phyloP scores from a whole-genome alignment of 2,797 vertebrate species.

The Micromesistius poutassou region DNA sequence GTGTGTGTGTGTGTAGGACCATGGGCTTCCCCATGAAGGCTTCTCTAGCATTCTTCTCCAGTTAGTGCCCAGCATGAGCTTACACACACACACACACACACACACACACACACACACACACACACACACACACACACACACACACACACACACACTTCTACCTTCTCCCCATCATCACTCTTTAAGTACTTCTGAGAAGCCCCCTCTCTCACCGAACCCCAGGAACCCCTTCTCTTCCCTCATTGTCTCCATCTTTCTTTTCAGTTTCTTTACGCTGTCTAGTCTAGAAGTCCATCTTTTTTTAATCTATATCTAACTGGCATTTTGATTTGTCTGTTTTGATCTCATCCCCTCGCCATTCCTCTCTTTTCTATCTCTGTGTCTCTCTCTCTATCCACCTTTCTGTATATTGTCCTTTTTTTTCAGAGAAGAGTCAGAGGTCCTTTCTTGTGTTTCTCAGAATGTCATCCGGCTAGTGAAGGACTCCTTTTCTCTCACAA shows the following conservation, averaged over 20 bases:
- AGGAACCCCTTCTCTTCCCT: constrained; percentile 17
- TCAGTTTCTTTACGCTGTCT: background rate
- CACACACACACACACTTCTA: constrained; percentile 28
- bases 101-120: constrained; percentile 26
- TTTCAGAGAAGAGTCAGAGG: background rate
- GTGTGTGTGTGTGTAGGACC: constrained; percentile 29
- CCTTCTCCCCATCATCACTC: constrained; percentile 22
- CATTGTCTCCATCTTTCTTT: background rate
- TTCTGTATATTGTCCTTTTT: constrained; percentile 12
- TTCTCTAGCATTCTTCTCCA: constrained; percentile 64
- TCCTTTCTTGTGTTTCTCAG: background rate
- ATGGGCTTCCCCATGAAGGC: constrained; percentile 35
- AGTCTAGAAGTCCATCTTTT: background rate
- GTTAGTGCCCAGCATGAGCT: constrained; percentile 62
- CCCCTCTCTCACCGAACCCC: constrained; percentile 38
- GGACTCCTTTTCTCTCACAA: background rate
- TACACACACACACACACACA: constrained; percentile 29
- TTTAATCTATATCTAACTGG: background rate
- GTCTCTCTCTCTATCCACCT: constrained; percentile 1
- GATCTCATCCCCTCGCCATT: background rate
- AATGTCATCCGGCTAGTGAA: background rate
- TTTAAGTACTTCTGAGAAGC: constrained; percentile 38
- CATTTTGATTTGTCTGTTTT: background rate
- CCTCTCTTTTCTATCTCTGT: constrained; percentile 8
- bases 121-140: constrained; percentile 27